Conservation (phyloP, 2,888 invertebrate species). For the Dexiosoma caninum region DNA sequence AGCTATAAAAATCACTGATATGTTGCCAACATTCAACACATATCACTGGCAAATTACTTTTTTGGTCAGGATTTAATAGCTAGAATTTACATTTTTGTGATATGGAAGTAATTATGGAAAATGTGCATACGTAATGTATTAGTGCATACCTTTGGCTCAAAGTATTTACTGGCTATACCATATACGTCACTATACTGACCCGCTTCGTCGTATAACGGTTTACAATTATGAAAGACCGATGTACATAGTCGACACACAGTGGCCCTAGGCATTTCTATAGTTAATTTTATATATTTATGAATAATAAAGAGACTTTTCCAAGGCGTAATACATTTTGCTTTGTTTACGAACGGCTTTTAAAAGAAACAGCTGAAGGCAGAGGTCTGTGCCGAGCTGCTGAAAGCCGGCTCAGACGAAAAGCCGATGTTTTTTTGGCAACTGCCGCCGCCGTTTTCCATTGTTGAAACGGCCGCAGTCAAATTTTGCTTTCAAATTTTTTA, state of each 20-base stretch:
- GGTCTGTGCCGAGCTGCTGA: no score
- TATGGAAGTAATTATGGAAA: no score
- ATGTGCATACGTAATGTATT: background rate
- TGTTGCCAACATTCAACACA: constrained; percentile 58
- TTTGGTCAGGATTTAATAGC: constrained; percentile 43
- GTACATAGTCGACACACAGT: constrained; percentile 43
- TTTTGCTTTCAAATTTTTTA: background rate
- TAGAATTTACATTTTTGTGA: background rate
- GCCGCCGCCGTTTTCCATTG: no score
- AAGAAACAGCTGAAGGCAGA: no score
- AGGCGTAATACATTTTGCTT: background rate
- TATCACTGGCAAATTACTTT: constrained; percentile 45
- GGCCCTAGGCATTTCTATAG: background rate
- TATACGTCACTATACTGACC: constrained; percentile 49
- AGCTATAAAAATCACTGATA: constrained; percentile 58
- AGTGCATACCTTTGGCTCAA: constrained; percentile 49
- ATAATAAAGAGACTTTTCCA: background rate
- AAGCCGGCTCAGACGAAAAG: no score
- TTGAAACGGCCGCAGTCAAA: no score
- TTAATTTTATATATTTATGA: background rate
- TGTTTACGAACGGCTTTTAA: constrained; percentile 37
- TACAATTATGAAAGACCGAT: constrained; percentile 22
- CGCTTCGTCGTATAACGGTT: constrained; percentile 43
- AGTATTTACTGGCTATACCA: constrained; percentile 50
- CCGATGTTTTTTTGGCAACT: no score